phyloP scores from a whole-genome alignment of 2,888 invertebrate genomes.

The Norana najaformis region DNA sequence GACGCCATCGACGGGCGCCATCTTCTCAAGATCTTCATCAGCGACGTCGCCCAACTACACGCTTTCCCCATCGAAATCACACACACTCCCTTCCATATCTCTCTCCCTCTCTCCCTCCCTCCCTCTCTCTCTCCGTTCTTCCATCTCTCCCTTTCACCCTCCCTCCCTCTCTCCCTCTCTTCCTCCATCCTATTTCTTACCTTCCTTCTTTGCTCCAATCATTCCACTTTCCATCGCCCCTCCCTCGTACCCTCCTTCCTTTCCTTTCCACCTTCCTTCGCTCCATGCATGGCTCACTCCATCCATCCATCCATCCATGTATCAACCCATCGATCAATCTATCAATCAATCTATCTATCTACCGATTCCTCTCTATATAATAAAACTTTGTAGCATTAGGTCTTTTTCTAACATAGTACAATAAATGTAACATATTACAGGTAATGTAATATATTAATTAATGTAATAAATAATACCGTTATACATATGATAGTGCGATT shows the following conservation, averaged over 20 bases:
- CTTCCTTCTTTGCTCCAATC: neutral
- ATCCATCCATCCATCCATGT: slow-evolving; percentile 2
- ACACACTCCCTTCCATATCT: neutral
- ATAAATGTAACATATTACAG: no score
- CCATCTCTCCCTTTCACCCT: neutral
- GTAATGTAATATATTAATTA: no score
- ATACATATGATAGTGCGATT: no score
- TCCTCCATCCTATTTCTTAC: neutral
- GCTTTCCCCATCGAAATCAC: neutral
- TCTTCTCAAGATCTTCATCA: neutral
- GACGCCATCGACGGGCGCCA: neutral
- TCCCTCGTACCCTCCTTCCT: neutral
- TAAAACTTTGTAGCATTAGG: no score
- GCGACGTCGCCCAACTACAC: neutral
- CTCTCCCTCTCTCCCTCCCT: neutral
- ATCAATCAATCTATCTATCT: neutral
- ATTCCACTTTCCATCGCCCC: neutral
- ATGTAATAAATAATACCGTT: no score
- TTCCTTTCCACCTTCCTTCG: neutral
- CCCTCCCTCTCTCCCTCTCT: neutral
- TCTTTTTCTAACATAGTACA: no score
- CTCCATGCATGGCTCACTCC: neutral
- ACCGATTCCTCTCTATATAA: no score
- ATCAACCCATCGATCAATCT: neutral
- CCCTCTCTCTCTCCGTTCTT: neutral